Percentiles rank a stretch among this genome's conserved stretches.
Evolutionary conservation across 2,888 invertebrate genomes (phyloP).

Genomic region (Macropis europaea): DNA sequence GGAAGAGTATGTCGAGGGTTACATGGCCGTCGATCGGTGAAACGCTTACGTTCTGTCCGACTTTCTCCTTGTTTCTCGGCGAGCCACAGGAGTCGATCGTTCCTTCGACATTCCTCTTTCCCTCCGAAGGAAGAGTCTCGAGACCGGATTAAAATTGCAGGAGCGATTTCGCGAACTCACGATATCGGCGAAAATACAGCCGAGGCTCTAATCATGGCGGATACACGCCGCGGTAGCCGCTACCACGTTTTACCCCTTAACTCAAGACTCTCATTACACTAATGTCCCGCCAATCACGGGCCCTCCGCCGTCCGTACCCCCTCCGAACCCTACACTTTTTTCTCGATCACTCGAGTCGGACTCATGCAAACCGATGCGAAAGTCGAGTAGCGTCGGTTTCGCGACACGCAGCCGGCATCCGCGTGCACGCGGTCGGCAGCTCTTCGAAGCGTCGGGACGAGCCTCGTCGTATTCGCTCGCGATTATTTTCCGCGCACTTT

Average conservation of each 20-base stretch:
- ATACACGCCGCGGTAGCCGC: constrained; percentile 68
- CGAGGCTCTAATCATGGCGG: constrained; percentile 71
- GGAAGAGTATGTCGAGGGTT: not conserved
- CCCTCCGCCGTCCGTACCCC: constrained; percentile 60
- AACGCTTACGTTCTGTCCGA: not conserved
- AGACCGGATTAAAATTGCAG: constrained; percentile 65
- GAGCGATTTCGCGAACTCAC: constrained; percentile 70
- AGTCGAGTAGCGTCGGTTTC: constrained; percentile 33
- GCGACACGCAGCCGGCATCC: constrained; percentile 15
- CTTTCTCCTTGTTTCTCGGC: constrained; percentile 15
- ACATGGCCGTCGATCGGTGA: constrained; percentile 10
- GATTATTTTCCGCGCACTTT: not conserved
- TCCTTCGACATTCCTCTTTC: constrained; percentile 33
- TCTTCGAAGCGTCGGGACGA: no score
- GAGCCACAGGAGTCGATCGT: constrained; percentile 15
- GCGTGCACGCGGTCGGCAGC: not conserved
- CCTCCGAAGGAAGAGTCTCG: constrained; percentile 48
- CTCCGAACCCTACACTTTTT: constrained; percentile 55
- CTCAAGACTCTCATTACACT: constrained; percentile 74
- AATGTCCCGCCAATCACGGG: constrained; percentile 75
- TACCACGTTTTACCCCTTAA: constrained; percentile 76
- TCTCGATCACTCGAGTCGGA: constrained; percentile 68
- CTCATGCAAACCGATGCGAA: constrained; percentile 69
- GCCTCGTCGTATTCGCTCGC: not conserved
- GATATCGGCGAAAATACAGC: constrained; percentile 66